A percentile compares a stretch with the other conserved stretches of the same genome.
These are phyloP conservation scores for Timandra comae DNA, from an alignment of 2,888 invertebrate species.

Conservation along the genomic window DNA sequence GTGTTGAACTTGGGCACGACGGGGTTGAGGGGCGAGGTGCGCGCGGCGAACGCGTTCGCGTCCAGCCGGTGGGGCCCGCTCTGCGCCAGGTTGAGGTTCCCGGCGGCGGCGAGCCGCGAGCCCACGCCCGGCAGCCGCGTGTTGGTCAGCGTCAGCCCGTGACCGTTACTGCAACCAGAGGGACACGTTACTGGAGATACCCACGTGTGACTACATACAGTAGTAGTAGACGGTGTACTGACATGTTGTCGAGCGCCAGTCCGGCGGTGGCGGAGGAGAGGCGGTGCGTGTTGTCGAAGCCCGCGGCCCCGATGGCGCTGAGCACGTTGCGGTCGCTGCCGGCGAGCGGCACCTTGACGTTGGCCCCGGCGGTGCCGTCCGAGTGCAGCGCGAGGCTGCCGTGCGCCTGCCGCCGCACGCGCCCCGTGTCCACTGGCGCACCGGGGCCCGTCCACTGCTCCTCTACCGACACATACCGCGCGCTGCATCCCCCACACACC, in stretches of 20 bases:
- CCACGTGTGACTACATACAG: no score
- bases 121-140: conserved; percentile 35
- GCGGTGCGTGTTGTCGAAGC: conserved; percentile 18
- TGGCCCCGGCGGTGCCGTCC: conserved; percentile 25
- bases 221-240: no score
- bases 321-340: conserved; percentile 29
- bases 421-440: conserved; percentile 3
- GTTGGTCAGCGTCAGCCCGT: conserved; percentile 32
- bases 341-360: conserved; percentile 29
- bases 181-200: no score
- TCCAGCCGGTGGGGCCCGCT: conserved; percentile 35
- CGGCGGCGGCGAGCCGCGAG: conserved; percentile 34
- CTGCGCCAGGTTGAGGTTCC: conserved; percentile 32
- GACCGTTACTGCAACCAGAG: conserved; percentile 40
- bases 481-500: no score
- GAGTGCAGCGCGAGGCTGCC: conserved; percentile 27
- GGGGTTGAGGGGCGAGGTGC: conserved; percentile 36
- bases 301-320: conserved; percentile 31
- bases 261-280: conserved; percentile 32
- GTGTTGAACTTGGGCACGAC: conserved; percentile 45
- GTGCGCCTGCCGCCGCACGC: conserved; percentile 24
- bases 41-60: conserved; percentile 44
- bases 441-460: neutral
- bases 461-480: neutral
- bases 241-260: conserved; percentile 37